Evolutionary conservation across 2,797 vertebrate genomes (phyloP).

Genomic region (Danio aesculapii): DNA sequence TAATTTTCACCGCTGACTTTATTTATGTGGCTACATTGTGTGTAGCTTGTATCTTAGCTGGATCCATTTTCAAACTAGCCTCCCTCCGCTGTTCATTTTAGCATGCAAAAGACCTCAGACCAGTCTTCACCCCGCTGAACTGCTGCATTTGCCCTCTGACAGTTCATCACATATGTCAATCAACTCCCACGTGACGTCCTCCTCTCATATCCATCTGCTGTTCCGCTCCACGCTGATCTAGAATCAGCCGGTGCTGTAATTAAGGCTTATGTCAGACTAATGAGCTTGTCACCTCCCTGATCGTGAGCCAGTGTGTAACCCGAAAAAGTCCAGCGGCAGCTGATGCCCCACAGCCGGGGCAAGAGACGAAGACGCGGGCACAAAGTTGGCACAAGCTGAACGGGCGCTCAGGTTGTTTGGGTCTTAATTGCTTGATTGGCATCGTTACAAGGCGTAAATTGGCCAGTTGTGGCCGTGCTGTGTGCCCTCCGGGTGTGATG

Average conservation of each 20-base stretch:
- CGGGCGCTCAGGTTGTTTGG: conserved; percentile 64
- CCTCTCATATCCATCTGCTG: conserved; percentile 20
- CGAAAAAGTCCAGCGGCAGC: conserved; percentile 47
- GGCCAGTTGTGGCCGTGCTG: conserved; percentile 63
- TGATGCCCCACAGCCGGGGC: conserved; percentile 35
- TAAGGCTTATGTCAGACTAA: conserved; percentile 47
- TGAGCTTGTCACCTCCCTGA: conserved; percentile 51
- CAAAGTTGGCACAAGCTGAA: conserved; percentile 51
- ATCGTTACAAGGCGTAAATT: conserved; percentile 72
- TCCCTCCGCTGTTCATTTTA: background rate
- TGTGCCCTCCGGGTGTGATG: conserved; percentile 44
- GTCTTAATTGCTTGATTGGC: conserved; percentile 78
- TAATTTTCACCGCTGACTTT: background rate
- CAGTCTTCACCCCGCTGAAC: conserved; percentile 19
- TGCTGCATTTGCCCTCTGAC: conserved; percentile 21
- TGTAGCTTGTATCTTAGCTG: background rate
- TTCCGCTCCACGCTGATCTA: conserved; percentile 28
- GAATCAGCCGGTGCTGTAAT: conserved; percentile 43
- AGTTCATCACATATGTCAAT: conserved; percentile 36
- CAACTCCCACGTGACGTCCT: conserved; percentile 28
- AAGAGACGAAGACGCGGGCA: conserved; percentile 8
- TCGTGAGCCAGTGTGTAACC: conserved; percentile 51
- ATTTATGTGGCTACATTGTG: background rate
- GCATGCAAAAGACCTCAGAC: background rate
- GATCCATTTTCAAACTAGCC: background rate